Evolutionary conservation across 2,113 vertebrate genomes (phyloP), one percentile per base, ranked within the genome.

Genomic region (Thamnaconus septentrionalis): DNA sequence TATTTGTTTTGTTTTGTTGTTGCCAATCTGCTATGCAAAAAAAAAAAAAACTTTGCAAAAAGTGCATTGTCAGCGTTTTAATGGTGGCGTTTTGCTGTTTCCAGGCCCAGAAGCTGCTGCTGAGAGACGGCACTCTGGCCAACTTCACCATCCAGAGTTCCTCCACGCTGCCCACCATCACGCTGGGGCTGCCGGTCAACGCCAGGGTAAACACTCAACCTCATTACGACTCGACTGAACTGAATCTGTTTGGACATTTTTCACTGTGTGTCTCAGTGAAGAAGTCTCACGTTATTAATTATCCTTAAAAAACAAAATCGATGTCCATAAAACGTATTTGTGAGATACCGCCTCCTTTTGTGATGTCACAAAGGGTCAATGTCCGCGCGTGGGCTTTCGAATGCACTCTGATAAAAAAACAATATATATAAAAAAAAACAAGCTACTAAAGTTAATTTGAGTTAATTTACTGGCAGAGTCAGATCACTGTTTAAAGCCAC

Each of bases 101-200:
- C 3, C 68, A 93, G 90, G 85, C 90, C 49, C 92, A 92, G 80
- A 90, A 86, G 78, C 75, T 91, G 66, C 84, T 93, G 62, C 87
- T 92, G 11, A 85, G 88, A 84, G 91, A 93, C 51, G 92, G 90
- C 40, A 85, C 88, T 49, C 65, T 93, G 5, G 66, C 89, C 45
- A 95, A 95, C 77, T 93, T 95, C 75, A 93, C 94, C 68, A 87
- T 95, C 74, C 94, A 93, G 75, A 91, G 90, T 46, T 79, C 92
- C 0, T 92, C 93, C 76, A 90, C 93, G 53, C 93, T 95, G 79
- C 95, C 95, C 9, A 93, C 95, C 82, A 93, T 97, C 91, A 96
- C 95, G 0, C 91, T 96, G 85, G 96, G 95, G 39, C 90, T 96
- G 56, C 95, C 95, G 0, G 94, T 94, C 56, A 93, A 94, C 61